These are phyloP conservation scores for Tringa solitaria DNA, from an alignment of 2,113 vertebrate species.

Conservation along the genomic window DNA sequence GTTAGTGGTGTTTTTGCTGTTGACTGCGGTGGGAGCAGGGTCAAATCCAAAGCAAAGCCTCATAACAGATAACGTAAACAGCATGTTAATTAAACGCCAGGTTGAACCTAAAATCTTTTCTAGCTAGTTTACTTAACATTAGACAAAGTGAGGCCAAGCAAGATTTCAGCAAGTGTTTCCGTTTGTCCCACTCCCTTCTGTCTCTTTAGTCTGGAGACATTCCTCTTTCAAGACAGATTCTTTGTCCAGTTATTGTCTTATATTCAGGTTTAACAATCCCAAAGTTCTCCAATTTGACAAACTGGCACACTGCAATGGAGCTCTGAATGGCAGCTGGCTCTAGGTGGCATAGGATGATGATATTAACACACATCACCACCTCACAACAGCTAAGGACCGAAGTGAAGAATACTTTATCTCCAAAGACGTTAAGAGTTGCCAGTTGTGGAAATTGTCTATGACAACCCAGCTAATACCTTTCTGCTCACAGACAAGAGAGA, in stretches of 20 bases:
- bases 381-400: neutral
- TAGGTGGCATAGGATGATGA: neutral
- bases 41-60: constrained; percentile 13
- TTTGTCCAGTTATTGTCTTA: neutral
- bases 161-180: constrained; percentile 49
- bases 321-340: neutral
- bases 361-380: neutral
- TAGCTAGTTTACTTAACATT: constrained; percentile 64
- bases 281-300: neutral
- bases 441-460: neutral
- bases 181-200: constrained; percentile 12
- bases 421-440: neutral
- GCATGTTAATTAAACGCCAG: constrained; percentile 69
- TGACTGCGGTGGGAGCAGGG: neutral
- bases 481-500: neutral
- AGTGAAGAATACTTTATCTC: neutral
- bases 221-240: neutral
- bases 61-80: constrained; percentile 70
- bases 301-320: neutral
- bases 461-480: neutral
- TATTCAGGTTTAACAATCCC: neutral
- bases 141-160: constrained; percentile 34
- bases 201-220: neutral
- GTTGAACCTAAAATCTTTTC: constrained; percentile 61
- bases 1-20: constrained; percentile 44